Percentiles rank a stretch among this genome's conserved stretches.
Conservation (phyloP, 2,113 vertebrate genomes). For the Dicaeum eximium region DNA sequence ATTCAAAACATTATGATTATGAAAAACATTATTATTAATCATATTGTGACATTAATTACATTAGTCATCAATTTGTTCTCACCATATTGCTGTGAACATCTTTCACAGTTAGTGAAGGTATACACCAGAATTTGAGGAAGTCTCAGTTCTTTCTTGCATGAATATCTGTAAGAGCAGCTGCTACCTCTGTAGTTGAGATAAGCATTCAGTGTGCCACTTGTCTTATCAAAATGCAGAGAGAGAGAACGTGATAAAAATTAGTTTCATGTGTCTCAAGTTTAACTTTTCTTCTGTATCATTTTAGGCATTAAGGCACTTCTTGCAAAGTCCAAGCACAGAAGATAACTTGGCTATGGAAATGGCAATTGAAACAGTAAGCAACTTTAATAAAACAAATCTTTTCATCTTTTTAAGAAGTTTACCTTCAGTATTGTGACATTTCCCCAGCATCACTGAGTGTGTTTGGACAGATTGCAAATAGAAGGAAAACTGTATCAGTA, state of each 20-base stretch:
- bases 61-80: background rate
- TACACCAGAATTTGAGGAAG: background rate
- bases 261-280: background rate
- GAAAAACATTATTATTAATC: too few species aligned
- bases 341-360: constrained; percentile 91
- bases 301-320: constrained; percentile 93
- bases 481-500: background rate
- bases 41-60: background rate
- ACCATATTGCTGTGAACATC: background rate
- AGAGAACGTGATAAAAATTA: background rate
- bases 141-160: background rate
- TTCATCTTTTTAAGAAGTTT: background rate
- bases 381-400: background rate
- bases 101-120: background rate
- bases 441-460: background rate
- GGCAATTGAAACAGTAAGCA: constrained; percentile 94
- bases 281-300: constrained; percentile 18
- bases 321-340: constrained; percentile 88
- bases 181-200: background rate
- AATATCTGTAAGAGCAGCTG: background rate
- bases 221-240: background rate
- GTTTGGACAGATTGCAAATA: background rate
- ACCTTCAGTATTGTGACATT: background rate
- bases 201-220: background rate
- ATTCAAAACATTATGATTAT: background rate